These are phyloP conservation scores for Aspidiotus destructor DNA, from an alignment of 2,888 invertebrate species.

Conservation along the genomic window DNA sequence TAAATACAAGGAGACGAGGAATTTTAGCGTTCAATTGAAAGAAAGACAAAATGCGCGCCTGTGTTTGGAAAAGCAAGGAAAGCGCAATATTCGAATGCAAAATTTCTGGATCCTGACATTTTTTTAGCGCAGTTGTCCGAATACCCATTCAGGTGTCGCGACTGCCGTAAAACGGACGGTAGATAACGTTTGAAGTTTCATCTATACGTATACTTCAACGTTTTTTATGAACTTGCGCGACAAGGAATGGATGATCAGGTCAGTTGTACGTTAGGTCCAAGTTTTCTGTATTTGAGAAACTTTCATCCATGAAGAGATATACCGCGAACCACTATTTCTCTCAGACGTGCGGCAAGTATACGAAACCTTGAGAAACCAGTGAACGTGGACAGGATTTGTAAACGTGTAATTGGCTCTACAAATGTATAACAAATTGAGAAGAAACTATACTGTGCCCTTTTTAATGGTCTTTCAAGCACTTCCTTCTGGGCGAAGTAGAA, in stretches of 20 bases:
- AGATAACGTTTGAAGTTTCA: background rate
- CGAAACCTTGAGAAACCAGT: background rate
- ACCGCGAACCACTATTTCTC: background rate
- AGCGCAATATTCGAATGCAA: background rate
- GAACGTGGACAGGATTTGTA: background rate
- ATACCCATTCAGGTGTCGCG: background rate
- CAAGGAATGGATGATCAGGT: background rate
- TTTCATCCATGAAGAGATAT: background rate
- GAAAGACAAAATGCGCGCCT: background rate
- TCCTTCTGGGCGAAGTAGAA: no score
- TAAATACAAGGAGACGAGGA: background rate
- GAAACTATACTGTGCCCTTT: no score
- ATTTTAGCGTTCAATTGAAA: background rate
- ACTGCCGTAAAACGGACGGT: background rate
- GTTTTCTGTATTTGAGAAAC: background rate
- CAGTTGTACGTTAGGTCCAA: background rate
- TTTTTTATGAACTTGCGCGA: background rate
- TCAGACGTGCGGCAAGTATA: background rate
- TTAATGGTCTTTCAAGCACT: no score
- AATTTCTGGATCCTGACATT: background rate
- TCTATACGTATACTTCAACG: background rate
- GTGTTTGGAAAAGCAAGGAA: background rate
- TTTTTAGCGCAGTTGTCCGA: background rate
- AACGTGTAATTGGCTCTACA: background rate
- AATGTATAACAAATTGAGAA: background rate